Conservation (phyloP, 37 sponge, comb jelly and placozoan species). For the Amphimedon queenslandica region DNA sequence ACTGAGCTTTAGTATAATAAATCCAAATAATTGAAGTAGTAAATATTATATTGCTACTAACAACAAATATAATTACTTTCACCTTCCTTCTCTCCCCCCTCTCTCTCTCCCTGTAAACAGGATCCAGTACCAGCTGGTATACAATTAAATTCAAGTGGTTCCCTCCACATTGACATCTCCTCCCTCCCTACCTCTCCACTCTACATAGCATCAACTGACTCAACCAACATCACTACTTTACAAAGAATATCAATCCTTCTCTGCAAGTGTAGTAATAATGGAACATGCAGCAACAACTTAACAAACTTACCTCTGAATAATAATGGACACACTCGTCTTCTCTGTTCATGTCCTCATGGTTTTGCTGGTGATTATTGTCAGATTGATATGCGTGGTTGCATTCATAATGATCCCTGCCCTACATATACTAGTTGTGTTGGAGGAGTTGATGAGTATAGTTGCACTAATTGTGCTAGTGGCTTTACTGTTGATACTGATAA, state of each 20-base stretch:
- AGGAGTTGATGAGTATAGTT: slow-evolving; percentile 25
- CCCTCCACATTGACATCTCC: not conserved
- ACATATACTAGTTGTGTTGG: slow-evolving; percentile 16
- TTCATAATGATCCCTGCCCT: slow-evolving; percentile 9
- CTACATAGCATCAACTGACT: slow-evolving; percentile 28
- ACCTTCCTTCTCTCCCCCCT: not conserved
- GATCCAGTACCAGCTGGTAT: not conserved
- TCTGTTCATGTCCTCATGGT: slow-evolving; percentile 16
- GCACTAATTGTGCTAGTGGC: slow-evolving; percentile 22
- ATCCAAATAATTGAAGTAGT: too few relatives aligned
- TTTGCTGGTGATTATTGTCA: slow-evolving; percentile 40
- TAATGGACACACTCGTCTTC: slow-evolving; percentile 20
- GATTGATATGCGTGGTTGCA: slow-evolving; percentile 28
- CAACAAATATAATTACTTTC: not conserved
- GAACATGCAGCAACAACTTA: slow-evolving; percentile 19
- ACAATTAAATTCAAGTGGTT: not conserved
- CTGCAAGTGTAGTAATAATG: slow-evolving; percentile 36
- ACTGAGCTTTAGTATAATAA: too few relatives aligned
- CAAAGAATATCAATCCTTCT: slow-evolving; percentile 30
- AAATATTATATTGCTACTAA: not conserved
- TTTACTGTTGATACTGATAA: not conserved
- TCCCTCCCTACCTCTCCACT: slow-evolving; percentile 13
- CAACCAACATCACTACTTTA: not conserved
- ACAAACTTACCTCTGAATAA: not conserved
- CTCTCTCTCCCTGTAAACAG: too few relatives aligned